Base-by-base conservation (phyloP, 53 echinoderm and acorn worm genomes). In the Paracentrotus lividus region DNA sequence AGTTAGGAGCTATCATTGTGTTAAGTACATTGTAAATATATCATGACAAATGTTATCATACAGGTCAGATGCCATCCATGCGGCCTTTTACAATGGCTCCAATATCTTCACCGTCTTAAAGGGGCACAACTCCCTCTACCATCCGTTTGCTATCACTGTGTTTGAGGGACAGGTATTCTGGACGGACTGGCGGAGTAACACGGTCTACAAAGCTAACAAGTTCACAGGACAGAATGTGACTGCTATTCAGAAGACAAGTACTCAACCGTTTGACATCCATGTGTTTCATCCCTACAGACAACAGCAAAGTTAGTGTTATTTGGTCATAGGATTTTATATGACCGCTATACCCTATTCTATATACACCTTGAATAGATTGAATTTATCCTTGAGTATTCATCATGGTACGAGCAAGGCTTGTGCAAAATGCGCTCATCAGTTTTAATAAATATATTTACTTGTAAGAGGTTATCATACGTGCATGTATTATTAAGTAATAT, bases 221-320 rank as follows among this genome's bases (percentile, higher is more conserved):
- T 98, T 95, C 94, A 96, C 93, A 0, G 99, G 99, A 21, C 93
- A 94, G 58, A 95, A 98, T 49, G 96, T 97, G 65, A 96, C 95
- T 4, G 72, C 85, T 42, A 94, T 98, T 21, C 97, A 97, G 93
- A 95, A 96, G 90, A 97, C 97, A 26, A 94, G 93, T 42, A 98
- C 97, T 49, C 99, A 98, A 91, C 99, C 99, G 8, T 98, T 98
- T 97, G 99, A 97, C 55, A 95, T 97, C 72, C 99, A 98, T 67
- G 94, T 98, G 42, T 95, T 94, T 93, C 99, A 98, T 49, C 94
- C 95, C 5, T 92, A 95, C 36, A 96, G 96, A 75, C 99, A 98
- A 85, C 97, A 96, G 0, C 66, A 65, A 94, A 95, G 96, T 97
- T 93, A 78, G 69, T 29, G 2, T 45, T 27, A 31, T 56, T 93